These are phyloP conservation scores for Rhea pennata DNA, from an alignment of 2,113 vertebrate species.

Conservation along the genomic window DNA sequence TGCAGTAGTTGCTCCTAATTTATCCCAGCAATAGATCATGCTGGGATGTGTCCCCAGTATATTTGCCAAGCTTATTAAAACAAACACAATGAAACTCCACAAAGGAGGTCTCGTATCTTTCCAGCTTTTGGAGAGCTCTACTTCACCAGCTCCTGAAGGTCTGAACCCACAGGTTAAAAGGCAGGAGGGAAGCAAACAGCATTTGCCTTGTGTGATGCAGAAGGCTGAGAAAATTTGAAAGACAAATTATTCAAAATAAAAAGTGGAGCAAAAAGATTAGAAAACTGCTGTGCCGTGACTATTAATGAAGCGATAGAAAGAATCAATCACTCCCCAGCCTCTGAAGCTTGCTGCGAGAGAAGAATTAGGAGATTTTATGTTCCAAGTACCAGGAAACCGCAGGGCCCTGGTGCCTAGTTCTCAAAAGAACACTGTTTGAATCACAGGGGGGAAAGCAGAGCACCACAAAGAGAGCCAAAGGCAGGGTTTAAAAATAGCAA, in stretches of 20 bases:
- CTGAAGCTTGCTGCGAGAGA: conserved; percentile 54
- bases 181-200: conserved; percentile 34
- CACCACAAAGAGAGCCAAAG: conserved; percentile 25
- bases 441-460: conserved; percentile 10
- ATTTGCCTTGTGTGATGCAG: background rate
- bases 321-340: conserved; percentile 32
- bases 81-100: background rate
- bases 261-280: conserved; percentile 34
- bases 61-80: background rate
- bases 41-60: background rate
- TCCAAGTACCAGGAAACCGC: conserved; percentile 57
- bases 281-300: conserved; percentile 43
- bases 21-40: background rate
- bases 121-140: background rate
- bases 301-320: conserved; percentile 52
- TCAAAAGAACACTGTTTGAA: conserved; percentile 61
- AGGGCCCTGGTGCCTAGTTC: conserved; percentile 35
- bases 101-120: background rate
- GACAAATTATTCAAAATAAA: conserved; percentile 24
- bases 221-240: conserved; percentile 28
- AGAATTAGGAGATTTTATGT: conserved; percentile 59
- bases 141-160: background rate
- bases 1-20: background rate
- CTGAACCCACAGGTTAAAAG: background rate
- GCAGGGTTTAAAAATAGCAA: conserved; percentile 66